Evolutionary conservation across 2,113 vertebrate genomes (phyloP).

Genomic region (Columba janthina): DNA sequence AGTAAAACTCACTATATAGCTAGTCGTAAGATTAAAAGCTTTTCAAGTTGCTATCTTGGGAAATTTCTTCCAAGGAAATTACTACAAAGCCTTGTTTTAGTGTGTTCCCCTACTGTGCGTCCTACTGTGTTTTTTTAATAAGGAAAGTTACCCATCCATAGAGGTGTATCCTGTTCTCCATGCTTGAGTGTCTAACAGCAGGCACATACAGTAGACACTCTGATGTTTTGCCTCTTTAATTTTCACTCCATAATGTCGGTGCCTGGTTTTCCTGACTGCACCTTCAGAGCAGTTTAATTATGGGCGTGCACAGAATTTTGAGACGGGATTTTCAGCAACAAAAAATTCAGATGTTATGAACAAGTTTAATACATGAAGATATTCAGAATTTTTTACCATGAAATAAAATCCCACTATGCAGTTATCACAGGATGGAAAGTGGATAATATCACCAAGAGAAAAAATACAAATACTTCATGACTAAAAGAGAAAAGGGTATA

Average conservation of each 20-base stretch:
- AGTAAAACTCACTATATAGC: slow-evolving; percentile 66
- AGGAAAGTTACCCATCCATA: slow-evolving; percentile 97
- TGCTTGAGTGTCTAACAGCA: slow-evolving; percentile 90
- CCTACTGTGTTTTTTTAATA: slow-evolving; percentile 97
- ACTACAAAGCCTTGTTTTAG: slow-evolving; percentile 94
- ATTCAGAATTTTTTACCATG: neutral
- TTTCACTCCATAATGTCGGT: slow-evolving; percentile 75
- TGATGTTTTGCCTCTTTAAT: slow-evolving; percentile 79
- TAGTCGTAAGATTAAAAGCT: slow-evolving; percentile 75
- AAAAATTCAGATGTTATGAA: slow-evolving; percentile 24
- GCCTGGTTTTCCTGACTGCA: slow-evolving; percentile 70
- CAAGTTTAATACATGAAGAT: neutral
- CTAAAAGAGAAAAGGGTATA: neutral
- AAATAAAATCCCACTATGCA: neutral
- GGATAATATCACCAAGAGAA: neutral
- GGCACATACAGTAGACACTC: slow-evolving; percentile 82
- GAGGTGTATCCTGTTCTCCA: slow-evolving; percentile 98
- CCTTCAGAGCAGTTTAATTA: slow-evolving; percentile 73
- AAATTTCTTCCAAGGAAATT: slow-evolving; percentile 88
- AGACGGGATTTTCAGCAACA: slow-evolving; percentile 30
- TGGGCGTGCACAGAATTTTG: slow-evolving; percentile 59
- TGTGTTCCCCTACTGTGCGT: slow-evolving; percentile 86
- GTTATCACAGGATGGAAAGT: neutral
- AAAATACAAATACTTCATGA: slow-evolving; percentile 12
- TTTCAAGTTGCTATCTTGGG: slow-evolving; percentile 81